These are phyloP conservation scores for Boulengeromyrus knoepffleri DNA, from an alignment of 2,113 vertebrate genomes.

Conservation along the genomic window DNA sequence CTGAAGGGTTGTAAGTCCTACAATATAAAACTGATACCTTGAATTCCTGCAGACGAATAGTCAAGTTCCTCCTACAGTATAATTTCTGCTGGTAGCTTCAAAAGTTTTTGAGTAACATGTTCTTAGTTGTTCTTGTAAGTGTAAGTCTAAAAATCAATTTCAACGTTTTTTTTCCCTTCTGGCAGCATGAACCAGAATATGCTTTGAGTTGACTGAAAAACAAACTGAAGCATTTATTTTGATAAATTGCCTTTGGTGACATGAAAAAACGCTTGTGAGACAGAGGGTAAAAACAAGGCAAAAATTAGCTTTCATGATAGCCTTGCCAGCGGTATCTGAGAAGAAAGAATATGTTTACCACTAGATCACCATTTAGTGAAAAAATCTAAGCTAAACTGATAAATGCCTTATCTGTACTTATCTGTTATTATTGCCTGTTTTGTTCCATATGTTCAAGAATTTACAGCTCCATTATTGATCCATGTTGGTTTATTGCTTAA, in stretches of 20 bases:
- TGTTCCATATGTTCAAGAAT: slow-evolving; percentile 12
- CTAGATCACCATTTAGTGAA: background rate
- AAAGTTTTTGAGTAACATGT: background rate
- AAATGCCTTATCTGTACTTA: background rate
- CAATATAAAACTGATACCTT: background rate
- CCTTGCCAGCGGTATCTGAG: slow-evolving; percentile 1
- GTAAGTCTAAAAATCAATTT: background rate
- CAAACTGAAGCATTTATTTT: background rate
- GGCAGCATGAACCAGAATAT: background rate
- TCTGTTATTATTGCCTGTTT: background rate
- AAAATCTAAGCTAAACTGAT: slow-evolving; percentile 16
- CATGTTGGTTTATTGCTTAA: background rate
- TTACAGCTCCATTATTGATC: background rate
- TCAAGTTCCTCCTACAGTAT: background rate
- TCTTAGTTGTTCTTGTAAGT: background rate
- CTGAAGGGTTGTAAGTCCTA: background rate
- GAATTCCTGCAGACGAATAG: background rate
- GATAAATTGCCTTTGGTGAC: slow-evolving; percentile 2
- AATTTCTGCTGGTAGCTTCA: background rate
- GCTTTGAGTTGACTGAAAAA: background rate
- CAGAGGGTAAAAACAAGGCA: slow-evolving; percentile 15
- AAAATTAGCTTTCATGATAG: slow-evolving; percentile 13
- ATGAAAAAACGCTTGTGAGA: slow-evolving; percentile 16
- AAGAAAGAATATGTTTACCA: slow-evolving; percentile 14
- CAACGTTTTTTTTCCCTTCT: background rate